Base-by-base conservation (phyloP, 2,113 vertebrate species). In the Rhineura floridana region DNA sequence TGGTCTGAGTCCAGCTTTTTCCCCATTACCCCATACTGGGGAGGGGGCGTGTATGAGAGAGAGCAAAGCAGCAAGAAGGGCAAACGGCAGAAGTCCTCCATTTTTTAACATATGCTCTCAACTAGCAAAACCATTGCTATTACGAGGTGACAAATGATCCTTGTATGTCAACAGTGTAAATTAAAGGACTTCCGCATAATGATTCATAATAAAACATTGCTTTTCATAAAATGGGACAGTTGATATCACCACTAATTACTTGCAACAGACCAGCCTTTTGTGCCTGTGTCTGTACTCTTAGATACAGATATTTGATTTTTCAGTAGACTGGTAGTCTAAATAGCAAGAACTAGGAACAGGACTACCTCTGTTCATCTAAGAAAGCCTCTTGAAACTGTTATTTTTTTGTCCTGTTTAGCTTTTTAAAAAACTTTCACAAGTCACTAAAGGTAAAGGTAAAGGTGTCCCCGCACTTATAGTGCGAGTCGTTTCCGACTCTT, bases 341-440 rank as follows among this genome's bases (percentile, higher is more conserved):
- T 91, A 91, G 77, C 78, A 93, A 30, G 46, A 89, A 93, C 91
- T 87, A 92, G 85, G 89, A 93, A 93, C 87, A 93, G 84, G 94
- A 87, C 86, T 72, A 11, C 50, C 86, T 88, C 84, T 91, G 62
- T 94, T 90, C 81, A 92, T 42, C 67, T 91, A 15, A 44, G 48
- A 84, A 91, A 59, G 30, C 30, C 65, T 44, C 52, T 85, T 94
- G 84, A 87, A 88, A 76, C 19, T 33, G 2, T 79, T 72, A 23
- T 82, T 33, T 28, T 46, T 89, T 90, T 75, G 12, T 21, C 79
- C 9, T 75, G 73, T n/a, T n/a, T n/a, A n/a, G n/a, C n/a, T n/a
- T 52, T 50, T 78, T 30, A 78, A 4, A 21, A n/a, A n/a, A 13
- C 13, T 39, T 72, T 50, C 5, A 13, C 13, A 17, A 42, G 17